Evolutionary conservation across 2,797 vertebrate species (phyloP).

Genomic region (Gila robusta): DNA sequence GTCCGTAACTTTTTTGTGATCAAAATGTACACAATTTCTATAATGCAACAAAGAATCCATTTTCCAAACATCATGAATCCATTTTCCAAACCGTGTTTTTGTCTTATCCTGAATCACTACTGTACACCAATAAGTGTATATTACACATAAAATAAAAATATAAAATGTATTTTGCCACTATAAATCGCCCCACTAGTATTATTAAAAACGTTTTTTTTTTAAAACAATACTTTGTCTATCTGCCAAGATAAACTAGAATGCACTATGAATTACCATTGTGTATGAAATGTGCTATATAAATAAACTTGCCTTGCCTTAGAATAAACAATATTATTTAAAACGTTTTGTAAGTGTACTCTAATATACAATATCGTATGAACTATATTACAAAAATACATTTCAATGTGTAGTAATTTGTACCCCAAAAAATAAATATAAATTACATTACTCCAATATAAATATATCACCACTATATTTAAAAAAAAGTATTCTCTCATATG

Average conservation of each 20-base stretch:
- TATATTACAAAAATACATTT: background rate
- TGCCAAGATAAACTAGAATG: background rate
- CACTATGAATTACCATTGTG: no score
- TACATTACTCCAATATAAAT: constrained; percentile 3
- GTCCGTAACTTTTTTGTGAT: no score
- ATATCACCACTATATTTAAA: background rate
- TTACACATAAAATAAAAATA: no score
- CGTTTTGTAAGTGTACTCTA: background rate
- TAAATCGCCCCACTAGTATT: background rate
- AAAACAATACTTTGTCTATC: background rate
- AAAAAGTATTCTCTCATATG: background rate
- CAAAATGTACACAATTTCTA: no score
- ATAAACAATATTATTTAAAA: background rate
- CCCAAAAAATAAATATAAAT: background rate
- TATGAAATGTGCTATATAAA: no score
- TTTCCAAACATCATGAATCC: no score
- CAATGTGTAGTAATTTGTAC: background rate
- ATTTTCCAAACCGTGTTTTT: no score
- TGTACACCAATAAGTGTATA: no score
- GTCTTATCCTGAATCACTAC: no score
- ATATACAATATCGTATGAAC: background rate
- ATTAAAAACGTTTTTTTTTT: no score
- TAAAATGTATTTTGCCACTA: background rate
- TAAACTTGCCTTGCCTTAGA: no score
- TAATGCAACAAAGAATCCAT: no score